Evolutionary conservation across 2,113 vertebrate species (phyloP), one percentile per base, ranked within the genome.

Genomic region (Halcyon senegalensis): DNA sequence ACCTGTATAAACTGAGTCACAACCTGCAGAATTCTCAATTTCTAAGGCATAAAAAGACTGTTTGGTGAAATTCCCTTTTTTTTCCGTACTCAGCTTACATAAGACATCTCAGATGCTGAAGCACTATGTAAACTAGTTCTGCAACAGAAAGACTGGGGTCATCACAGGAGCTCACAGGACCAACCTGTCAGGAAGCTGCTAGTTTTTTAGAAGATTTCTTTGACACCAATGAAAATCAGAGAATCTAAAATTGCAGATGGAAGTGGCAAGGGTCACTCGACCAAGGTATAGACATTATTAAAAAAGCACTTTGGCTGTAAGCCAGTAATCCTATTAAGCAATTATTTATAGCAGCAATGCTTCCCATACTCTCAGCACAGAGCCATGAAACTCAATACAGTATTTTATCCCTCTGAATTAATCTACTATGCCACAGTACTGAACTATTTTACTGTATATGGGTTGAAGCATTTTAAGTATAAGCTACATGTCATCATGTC

Each of bases 391-490:
- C 43, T 67, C 63, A 74, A 46, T 27, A 55, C 1, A 4, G 10
- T 53, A 79, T 84, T 95, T 89, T 68, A 69, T 51, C 90, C 56
- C 51, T 62, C 60, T 44, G 53, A 92, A 53, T 84, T 79, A 59
- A 78, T 62, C 48, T 53, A 70, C 43, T 88, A 51, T 60, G 37
- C 15, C 58, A 58, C 13, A 58, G 30, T 68, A 90, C 39, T 58
- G 39, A 93, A 84, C 48, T 86, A 41, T 72, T 89, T 68, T 64
- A 79, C 44, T 82, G 46, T 55, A 53, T 16, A 73, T 2, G 5
- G 53, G 69, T 92, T 58, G 21, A 92, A 90, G 44, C 28, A 76
- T 23, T 92, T 93, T 91, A 93, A 94, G 88, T 94, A 90, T 43
- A 89, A 95, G 64, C 60, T 82, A 78, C 72, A 19, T 44, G 46